Percentiles rank a stretch among this genome's conserved stretches.
phyloP scores from a whole-genome alignment of 2,113 vertebrate species.

The Donacobius atricapilla region DNA sequence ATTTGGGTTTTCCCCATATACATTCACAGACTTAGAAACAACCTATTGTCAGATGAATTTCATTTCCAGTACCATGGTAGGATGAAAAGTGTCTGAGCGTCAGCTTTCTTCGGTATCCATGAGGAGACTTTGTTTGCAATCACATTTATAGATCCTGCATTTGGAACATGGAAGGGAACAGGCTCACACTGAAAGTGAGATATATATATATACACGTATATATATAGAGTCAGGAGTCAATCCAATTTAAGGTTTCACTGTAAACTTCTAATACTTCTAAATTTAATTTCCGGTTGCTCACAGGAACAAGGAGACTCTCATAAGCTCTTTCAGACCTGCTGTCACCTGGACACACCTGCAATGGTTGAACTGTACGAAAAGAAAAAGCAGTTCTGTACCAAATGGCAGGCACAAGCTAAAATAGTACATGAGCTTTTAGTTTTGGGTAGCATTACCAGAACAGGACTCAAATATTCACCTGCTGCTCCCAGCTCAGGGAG shows the following conservation, averaged over 20 bases:
- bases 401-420: background rate
- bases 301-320: background rate
- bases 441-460: background rate
- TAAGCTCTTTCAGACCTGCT: background rate
- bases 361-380: background rate
- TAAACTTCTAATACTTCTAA: background rate
- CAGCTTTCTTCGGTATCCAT: background rate
- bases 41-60: background rate
- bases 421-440: background rate
- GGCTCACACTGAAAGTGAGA: background rate
- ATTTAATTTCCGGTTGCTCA: background rate
- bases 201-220: background rate
- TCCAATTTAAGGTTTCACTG: background rate
- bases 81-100: constrained; percentile 33
- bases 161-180: background rate
- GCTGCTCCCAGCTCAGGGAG: background rate
- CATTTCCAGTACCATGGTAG: constrained; percentile 54
- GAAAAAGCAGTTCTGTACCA: background rate
- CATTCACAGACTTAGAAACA: constrained; percentile 18
- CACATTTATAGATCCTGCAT: background rate
- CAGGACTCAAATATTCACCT: background rate
- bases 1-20: constrained; percentile 18
- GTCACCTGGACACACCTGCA: background rate
- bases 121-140: background rate
- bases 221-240: background rate